Conservation (phyloP, 2,113 vertebrate genomes). For the Oceanites oceanicus region DNA sequence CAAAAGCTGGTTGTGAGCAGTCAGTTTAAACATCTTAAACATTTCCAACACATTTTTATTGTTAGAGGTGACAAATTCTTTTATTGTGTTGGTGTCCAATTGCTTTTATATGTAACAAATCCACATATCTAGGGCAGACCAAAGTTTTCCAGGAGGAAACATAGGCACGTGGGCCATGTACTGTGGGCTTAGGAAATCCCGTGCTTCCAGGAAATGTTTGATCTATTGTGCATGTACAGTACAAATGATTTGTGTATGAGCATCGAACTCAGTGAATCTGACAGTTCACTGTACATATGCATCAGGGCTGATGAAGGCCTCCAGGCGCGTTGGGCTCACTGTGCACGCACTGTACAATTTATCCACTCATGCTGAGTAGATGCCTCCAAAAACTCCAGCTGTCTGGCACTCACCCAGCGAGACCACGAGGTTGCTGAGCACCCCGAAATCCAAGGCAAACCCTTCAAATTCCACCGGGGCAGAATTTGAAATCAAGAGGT, state of each 20-base stretch:
- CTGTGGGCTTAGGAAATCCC: background rate
- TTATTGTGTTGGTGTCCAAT: background rate
- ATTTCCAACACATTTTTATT: background rate
- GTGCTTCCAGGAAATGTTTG: background rate
- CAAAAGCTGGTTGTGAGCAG: background rate
- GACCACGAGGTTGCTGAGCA: background rate
- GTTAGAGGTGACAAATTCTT: background rate
- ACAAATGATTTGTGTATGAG: background rate
- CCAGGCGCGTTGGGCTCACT: background rate
- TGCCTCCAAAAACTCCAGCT: background rate
- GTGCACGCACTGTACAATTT: background rate
- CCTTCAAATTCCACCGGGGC: background rate
- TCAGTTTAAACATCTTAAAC: background rate
- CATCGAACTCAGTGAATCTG: background rate
- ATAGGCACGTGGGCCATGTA: accelerated
- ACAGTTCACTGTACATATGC: background rate
- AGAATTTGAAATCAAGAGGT: background rate
- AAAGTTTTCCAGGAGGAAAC: background rate
- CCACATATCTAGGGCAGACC: accelerated
- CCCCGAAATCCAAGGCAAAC: background rate
- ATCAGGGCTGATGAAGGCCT: background rate
- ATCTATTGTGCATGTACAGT: background rate
- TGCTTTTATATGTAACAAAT: background rate
- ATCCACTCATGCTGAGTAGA: background rate
- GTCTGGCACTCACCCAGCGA: background rate